phyloP scores from a whole-genome alignment of 2,113 vertebrate species.

The Rousettus leschenaultii region DNA sequence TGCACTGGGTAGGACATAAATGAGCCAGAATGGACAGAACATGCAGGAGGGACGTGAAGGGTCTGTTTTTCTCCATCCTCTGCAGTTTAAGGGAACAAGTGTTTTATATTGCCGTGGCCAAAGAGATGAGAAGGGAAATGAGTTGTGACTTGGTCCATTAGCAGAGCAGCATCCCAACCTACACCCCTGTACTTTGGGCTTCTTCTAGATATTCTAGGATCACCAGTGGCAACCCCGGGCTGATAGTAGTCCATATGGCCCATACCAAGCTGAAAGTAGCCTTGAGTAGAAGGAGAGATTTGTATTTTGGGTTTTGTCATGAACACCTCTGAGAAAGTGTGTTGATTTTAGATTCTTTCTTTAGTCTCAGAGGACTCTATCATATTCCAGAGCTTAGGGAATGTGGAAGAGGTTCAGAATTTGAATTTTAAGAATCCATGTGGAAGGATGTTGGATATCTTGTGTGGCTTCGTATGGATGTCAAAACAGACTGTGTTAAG shows the following conservation, averaged over 20 bases:
- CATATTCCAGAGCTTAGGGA: neutral
- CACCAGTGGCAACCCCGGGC: neutral
- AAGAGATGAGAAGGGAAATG: neutral
- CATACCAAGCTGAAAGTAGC: neutral
- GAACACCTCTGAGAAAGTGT: neutral
- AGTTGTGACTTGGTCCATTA: neutral
- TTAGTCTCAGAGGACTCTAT: neutral
- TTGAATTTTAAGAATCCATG: neutral
- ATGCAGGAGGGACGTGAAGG: fast-evolving
- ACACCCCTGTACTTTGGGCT: neutral
- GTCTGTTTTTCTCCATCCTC: neutral
- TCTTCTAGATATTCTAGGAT: neutral
- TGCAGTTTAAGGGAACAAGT: neutral
- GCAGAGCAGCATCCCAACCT: no score
- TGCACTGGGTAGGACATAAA: fast-evolving
- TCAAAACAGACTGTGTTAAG: neutral
- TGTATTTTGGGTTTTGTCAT: neutral
- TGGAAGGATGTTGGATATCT: neutral
- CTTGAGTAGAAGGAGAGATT: neutral
- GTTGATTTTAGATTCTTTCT: neutral
- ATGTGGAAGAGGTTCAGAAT: neutral
- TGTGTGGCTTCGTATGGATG: neutral
- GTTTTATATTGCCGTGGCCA: no score
- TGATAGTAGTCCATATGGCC: neutral
- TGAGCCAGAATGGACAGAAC: neutral